These are phyloP conservation scores for Drosophila kohkoa DNA, from an alignment of 1,140 invertebrate species.

Conservation along the genomic window DNA sequence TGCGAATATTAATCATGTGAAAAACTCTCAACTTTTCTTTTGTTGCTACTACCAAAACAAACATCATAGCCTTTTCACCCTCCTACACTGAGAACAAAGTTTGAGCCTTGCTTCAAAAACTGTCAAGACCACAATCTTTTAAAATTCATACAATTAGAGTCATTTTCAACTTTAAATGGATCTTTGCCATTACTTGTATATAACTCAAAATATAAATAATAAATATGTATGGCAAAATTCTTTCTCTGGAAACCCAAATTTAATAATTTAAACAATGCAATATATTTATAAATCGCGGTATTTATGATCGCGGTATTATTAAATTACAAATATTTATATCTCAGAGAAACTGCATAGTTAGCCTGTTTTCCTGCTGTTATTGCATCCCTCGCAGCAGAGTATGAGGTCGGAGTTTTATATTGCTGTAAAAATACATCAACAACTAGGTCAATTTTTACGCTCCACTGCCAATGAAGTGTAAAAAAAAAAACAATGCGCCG, in stretches of 20 bases:
- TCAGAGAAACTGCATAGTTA: background rate
- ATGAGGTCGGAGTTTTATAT: conserved; percentile 1
- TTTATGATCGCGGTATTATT: too few species aligned
- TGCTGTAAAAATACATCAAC: conserved; percentile 66
- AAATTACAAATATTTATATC: too few species aligned
- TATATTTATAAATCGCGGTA: too few species aligned
- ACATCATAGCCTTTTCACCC: background rate
- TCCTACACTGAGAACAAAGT: background rate
- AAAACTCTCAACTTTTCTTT: conserved; percentile 40
- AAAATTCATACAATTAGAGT: background rate
- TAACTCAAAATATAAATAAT: background rate
- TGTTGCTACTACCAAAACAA: conserved; percentile 1
- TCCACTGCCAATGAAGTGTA: conserved; percentile 67
- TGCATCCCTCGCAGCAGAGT: conserved; percentile 3
- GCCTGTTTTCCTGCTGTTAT: background rate
- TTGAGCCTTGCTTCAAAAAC: background rate
- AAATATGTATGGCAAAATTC: background rate
- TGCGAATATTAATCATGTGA: conserved; percentile 8
- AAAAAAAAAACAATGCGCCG: conserved; percentile 31
- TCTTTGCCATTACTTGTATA: too few species aligned
- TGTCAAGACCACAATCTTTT: background rate
- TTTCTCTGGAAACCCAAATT: background rate
- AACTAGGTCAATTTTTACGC: conserved; percentile 79
- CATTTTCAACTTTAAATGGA: background rate
- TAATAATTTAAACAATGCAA: too few species aligned